Conservation (phyloP, 2,888 invertebrate species). For the Acrocyrtus sp. region DNA sequence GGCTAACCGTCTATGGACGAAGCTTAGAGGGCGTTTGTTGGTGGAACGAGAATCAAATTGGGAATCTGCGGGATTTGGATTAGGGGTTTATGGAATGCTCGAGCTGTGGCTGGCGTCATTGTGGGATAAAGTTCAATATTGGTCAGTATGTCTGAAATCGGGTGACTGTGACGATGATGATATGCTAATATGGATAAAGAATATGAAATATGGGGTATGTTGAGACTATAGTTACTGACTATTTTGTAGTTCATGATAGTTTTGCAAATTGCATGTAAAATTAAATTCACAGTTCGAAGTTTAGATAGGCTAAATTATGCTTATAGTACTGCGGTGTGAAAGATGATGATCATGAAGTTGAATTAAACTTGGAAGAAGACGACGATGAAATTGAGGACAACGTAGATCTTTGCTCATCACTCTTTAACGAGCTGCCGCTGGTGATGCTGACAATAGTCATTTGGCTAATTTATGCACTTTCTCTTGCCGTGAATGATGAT, state of each 20-base stretch:
- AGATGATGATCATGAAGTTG: not conserved
- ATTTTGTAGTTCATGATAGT: too few relatives aligned
- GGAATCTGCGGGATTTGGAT: not conserved
- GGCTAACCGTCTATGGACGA: conserved; percentile 1
- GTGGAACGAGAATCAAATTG: conserved; percentile 5
- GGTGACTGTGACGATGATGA: conserved; percentile 25
- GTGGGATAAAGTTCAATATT: conserved; percentile 13
- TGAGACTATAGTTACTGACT: not conserved
- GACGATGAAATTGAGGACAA: not conserved
- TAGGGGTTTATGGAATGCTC: not conserved
- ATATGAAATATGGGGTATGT: conserved; percentile 26
- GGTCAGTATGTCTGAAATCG: conserved; percentile 16
- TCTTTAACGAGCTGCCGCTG: conserved; percentile 30
- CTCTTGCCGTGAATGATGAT: not conserved
- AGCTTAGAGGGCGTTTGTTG: not conserved
- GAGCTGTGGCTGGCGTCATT: not conserved
- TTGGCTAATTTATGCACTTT: not conserved
- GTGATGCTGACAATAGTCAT: conserved; percentile 4
- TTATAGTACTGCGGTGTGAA: conserved; percentile 1
- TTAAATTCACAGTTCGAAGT: not conserved
- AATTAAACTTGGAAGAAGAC: conserved; percentile 6
- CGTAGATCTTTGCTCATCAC: conserved; percentile 2
- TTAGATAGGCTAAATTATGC: not conserved
- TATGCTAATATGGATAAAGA: conserved; percentile 20
- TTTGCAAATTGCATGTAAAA: not conserved